phyloP scores from a whole-genome alignment of 53 echinoderm and acorn worm genomes.

The Luidia sarsii region DNA sequence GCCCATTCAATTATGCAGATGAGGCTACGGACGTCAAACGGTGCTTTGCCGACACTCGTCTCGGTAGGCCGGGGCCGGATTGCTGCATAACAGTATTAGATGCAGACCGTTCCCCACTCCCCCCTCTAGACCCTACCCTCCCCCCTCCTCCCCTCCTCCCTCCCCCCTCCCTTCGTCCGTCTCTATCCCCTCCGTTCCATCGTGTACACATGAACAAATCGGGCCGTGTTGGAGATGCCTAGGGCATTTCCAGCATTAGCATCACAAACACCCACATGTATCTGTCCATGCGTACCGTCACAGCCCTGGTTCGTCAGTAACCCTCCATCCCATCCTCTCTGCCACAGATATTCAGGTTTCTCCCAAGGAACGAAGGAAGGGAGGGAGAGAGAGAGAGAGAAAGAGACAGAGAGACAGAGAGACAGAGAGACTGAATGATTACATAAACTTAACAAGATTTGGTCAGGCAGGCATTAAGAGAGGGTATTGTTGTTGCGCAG shows the following conservation, averaged over 20 bases:
- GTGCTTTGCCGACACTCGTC: constrained; percentile 9
- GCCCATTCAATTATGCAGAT: constrained; percentile 50
- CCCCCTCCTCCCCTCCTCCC: too few relatives aligned
- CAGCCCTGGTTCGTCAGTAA: too few relatives aligned
- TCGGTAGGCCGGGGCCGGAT: constrained; percentile 5
- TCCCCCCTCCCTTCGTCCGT: too few relatives aligned
- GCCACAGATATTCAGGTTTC: too few relatives aligned
- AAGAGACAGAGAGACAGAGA: too few relatives aligned
- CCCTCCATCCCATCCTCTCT: too few relatives aligned
- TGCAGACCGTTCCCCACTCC: constrained; percentile 33
- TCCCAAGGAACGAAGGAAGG: too few relatives aligned
- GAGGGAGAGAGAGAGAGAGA: too few relatives aligned
- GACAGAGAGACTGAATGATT: neutral
- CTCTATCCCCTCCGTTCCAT: too few relatives aligned
- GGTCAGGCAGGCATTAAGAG: constrained; percentile 2
- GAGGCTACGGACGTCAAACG: constrained; percentile 51
- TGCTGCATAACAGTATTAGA: constrained; percentile 29
- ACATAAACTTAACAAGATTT: constrained; percentile 23
- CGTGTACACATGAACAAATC: too few relatives aligned
- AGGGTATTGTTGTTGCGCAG: constrained; percentile 13
- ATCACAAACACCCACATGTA: constrained; percentile 32
- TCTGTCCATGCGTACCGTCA: neutral
- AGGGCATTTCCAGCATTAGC: constrained; percentile 3
- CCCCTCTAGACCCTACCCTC: too few relatives aligned
- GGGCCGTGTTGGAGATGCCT: neutral